Conservation (phyloP, 2,797 vertebrate genomes). For the Eleutherodactylus coqui region DNA sequence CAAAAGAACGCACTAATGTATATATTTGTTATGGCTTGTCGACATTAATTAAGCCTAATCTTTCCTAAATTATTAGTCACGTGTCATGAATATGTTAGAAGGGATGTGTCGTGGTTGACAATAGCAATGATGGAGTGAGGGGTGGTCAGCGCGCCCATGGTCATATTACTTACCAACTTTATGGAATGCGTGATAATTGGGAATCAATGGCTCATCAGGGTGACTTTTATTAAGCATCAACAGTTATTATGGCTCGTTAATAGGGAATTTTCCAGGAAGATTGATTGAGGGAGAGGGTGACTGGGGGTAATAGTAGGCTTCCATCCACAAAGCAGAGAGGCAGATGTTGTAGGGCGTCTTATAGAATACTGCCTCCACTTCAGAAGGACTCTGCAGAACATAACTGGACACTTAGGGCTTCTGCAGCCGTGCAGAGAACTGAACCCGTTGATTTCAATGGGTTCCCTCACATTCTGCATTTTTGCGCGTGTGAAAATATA, state of each 20-base stretch:
- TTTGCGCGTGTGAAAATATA: too few species aligned
- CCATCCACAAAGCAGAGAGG: too few species aligned
- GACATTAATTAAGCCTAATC: slow-evolving; percentile 29
- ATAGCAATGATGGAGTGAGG: background rate
- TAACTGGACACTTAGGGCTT: too few species aligned
- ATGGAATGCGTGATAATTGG: background rate
- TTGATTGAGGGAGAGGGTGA: background rate
- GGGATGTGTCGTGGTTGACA: background rate
- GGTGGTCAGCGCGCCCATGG: background rate
- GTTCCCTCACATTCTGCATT: too few species aligned
- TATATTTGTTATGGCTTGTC: slow-evolving; percentile 26
- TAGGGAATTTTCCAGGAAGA: background rate
- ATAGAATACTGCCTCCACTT: background rate
- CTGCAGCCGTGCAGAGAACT: too few species aligned
- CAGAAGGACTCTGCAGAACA: background rate
- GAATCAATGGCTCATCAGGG: background rate
- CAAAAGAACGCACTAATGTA: slow-evolving; percentile 13
- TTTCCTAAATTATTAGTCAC: slow-evolving; percentile 21
- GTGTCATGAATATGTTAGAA: slow-evolving; percentile 17
- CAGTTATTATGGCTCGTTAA: background rate
- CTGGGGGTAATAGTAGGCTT: background rate
- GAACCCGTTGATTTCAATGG: too few species aligned
- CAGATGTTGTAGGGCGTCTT: background rate
- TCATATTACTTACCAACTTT: slow-evolving; percentile 2
- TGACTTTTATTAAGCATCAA: background rate